phyloP scores from a whole-genome alignment of 1,140 invertebrate genomes.

The Amyelois transitella region DNA sequence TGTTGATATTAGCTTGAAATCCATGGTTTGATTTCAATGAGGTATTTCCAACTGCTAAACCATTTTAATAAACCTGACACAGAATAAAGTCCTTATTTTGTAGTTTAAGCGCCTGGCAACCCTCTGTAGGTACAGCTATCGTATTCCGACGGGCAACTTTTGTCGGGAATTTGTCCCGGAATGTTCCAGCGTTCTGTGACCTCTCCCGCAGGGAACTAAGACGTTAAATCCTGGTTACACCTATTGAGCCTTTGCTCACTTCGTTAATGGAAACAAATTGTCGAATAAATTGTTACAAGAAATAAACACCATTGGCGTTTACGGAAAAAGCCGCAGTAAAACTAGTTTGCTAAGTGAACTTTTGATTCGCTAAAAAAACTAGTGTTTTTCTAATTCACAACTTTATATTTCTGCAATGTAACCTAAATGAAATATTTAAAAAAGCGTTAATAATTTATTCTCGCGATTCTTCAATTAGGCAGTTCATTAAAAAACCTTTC shows the following conservation, averaged over 20 bases:
- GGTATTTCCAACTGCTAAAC: no score
- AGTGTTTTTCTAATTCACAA: no score
- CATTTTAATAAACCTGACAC: no score
- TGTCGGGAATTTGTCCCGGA: conserved; percentile 48
- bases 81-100: no score
- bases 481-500: no score
- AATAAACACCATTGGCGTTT: conserved; percentile 18
- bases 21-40: no score
- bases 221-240: conserved; percentile 65
- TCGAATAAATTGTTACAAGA: conserved; percentile 38
- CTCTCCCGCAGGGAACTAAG: conserved; percentile 49
- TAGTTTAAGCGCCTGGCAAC: not conserved
- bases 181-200: conserved; percentile 44
- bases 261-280: conserved; percentile 63
- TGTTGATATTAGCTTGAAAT: no score
- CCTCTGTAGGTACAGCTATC: conserved; percentile 1
- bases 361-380: no score
- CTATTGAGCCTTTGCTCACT: conserved; percentile 54
- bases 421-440: no score
- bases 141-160: conserved; percentile 42
- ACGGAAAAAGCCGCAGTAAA: conserved; percentile 3
- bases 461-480: no score
- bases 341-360: not conserved
- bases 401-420: no score
- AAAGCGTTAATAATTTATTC: no score